Percentiles rank a stretch among this genome's conserved stretches.
Conservation (phyloP, 2,888 invertebrate species). For the Cheilosia vernalis region DNA sequence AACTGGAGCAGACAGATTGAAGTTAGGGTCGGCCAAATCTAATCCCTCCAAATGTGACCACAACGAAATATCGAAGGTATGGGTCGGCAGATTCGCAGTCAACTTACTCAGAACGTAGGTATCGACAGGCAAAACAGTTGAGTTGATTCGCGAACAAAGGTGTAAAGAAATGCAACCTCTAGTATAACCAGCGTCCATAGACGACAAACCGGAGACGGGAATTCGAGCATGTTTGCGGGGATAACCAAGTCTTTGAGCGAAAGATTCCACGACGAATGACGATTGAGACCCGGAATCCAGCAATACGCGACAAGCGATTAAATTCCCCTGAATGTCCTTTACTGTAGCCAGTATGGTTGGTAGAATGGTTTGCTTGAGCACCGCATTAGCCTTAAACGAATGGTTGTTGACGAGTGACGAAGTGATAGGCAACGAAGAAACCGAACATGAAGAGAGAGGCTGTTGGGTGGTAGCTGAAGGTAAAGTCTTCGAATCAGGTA, state of each 20-base stretch:
- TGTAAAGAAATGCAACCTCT: constrained; percentile 5
- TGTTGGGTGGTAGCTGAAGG: too few relatives aligned
- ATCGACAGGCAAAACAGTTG: not conserved
- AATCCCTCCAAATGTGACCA: constrained; percentile 1
- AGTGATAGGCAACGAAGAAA: too few relatives aligned
- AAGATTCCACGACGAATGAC: constrained; percentile 10
- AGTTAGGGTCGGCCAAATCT: not conserved
- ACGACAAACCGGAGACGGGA: constrained; percentile 5
- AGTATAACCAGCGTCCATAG: constrained; percentile 10
- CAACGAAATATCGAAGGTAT: not conserved
- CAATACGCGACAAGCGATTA: not conserved
- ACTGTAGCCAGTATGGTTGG: not conserved
- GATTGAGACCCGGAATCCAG: constrained; percentile 10
- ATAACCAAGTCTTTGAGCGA: not conserved
- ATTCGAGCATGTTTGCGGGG: constrained; percentile 1
- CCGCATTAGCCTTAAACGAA: not conserved
- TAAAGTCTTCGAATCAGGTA: too few relatives aligned
- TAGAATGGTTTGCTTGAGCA: constrained; percentile 6
- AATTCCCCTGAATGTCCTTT: not conserved
- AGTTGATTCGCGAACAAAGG: not conserved
- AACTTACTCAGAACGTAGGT: constrained; percentile 14
- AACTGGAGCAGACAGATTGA: not conserved
- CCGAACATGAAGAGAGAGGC: not conserved
- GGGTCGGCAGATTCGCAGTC: constrained; percentile 7
- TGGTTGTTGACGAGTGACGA: constrained; percentile 2